Base-by-base conservation (phyloP, 2,113 vertebrate genomes). In the Gracilinanus agilis region DNA sequence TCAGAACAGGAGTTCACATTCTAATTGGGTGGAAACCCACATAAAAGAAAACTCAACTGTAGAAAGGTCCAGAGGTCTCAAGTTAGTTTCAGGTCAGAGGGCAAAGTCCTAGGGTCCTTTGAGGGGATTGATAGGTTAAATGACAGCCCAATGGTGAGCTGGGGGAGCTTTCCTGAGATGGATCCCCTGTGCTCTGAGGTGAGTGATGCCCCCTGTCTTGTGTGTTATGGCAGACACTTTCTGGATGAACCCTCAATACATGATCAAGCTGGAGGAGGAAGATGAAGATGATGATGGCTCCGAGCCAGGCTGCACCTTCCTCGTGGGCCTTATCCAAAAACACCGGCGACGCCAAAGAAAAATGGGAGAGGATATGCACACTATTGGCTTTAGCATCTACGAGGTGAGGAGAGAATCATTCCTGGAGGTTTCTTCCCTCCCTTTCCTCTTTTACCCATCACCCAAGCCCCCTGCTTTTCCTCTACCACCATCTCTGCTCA, bases 311-410 rank as follows among this genome's bases (percentile, higher is more conserved):
- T 99, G 99, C 98, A 99, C 99, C 97, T 99, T 99, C 53, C 98
- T 99, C 55, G 97, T 99, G 9, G 99, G 99, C 90, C 98, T 99
- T 94, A 99, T 99, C 96, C 99, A 99, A 99, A 99, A 99, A 98
- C 99, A 99, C 98, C 99, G 99, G 23, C 97, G 99, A 34, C 99
- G 97, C 89, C 97, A 99, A 91, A 98, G 99, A 24, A 99, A 99
- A 97, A 98, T 98, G 90, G 99, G 99, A 6, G 99, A 99, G 96
- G 99, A 99, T 98, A 99, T 99, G 99, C 99, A 99, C 97, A 99
- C 99, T 54, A 99, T 99, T 0, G 99, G 99, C 90, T 99, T 99
- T 3, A 99, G 99, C 2, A 99, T 99, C 97, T 99, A 99, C 2
- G 99, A 99, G 99, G 99, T 98, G 96, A 90, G 98, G 90, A 44